phyloP scores from a whole-genome alignment of 2,797 vertebrate species.

The Lates japonicus region DNA sequence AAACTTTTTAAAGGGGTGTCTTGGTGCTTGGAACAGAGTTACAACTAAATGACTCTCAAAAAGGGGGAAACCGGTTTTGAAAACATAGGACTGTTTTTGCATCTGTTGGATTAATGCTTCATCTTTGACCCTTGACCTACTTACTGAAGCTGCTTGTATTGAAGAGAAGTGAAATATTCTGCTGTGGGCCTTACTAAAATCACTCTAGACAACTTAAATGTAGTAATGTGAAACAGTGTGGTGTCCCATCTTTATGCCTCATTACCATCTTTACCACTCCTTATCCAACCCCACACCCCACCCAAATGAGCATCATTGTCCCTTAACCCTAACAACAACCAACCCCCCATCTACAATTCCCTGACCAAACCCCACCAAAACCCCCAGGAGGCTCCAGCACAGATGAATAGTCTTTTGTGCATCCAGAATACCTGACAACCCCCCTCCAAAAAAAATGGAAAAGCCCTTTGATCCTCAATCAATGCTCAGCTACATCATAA shows the following conservation, averaged over 20 bases:
- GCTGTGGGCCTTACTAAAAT: neutral
- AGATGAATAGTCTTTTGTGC: constrained; percentile 71
- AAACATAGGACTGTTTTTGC: neutral
- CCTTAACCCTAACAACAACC: constrained; percentile 34
- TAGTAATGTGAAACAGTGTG: constrained; percentile 9
- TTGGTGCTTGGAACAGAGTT: neutral
- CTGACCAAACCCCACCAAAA: constrained; percentile 29
- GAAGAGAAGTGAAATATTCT: neutral
- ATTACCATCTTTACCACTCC: constrained; percentile 8
- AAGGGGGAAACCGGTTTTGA: neutral
- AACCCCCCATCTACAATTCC: constrained; percentile 37
- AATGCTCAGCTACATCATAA: constrained; percentile 25
- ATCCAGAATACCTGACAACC: constrained; percentile 65
- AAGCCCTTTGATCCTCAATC: constrained; percentile 59
- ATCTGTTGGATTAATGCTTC: constrained; percentile 2
- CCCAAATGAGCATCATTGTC: constrained; percentile 44
- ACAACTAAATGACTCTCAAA: neutral
- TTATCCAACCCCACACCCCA: constrained; percentile 14
- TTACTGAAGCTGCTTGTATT: constrained; percentile 2
- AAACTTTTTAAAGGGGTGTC: neutral
- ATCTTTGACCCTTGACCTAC: constrained; percentile 13
- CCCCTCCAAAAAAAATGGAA: constrained; percentile 23
- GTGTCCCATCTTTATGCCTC: constrained; percentile 14
- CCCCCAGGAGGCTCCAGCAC: constrained; percentile 54
- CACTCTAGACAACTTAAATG: neutral